These are phyloP conservation scores for Brachypodius melanocephalos DNA, from an alignment of 2,113 vertebrate species.

Conservation along the genomic window DNA sequence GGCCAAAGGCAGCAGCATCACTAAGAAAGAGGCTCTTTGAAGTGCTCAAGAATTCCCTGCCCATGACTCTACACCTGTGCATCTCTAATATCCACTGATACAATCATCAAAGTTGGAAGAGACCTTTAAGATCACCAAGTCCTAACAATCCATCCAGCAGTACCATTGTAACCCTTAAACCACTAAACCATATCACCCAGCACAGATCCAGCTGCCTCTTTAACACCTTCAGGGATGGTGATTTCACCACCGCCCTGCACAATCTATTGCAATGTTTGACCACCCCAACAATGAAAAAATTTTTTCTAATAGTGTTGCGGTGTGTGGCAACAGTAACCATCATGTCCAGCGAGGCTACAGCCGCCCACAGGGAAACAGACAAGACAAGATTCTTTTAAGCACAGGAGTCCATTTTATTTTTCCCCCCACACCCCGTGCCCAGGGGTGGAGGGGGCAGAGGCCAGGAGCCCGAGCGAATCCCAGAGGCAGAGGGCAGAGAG, in stretches of 20 bases:
- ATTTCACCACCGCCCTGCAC: not conserved
- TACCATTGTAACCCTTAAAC: not conserved
- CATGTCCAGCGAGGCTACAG: too few relatives aligned
- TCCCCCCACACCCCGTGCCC: too few relatives aligned
- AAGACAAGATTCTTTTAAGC: too few relatives aligned
- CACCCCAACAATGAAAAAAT: not conserved
- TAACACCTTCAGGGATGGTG: not conserved
- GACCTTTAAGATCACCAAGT: not conserved
- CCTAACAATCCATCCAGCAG: not conserved
- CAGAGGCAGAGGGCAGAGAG: too few relatives aligned
- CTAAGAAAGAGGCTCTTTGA: not conserved
- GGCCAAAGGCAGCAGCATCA: not conserved
- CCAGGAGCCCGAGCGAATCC: too few relatives aligned
- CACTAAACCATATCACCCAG: not conserved
- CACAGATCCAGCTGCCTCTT: not conserved
- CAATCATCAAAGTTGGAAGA: not conserved
- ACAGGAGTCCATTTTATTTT: too few relatives aligned
- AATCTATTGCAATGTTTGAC: not conserved
- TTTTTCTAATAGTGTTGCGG: not conserved
- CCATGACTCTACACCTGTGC: accelerated
- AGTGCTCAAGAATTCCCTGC: not conserved
- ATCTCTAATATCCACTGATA: not conserved
- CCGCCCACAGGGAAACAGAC: too few relatives aligned
- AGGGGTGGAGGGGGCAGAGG: too few relatives aligned
- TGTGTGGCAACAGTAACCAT: too few relatives aligned